phyloP scores from a whole-genome alignment of 2,888 invertebrate genomes.

The Andrena praecox region DNA sequence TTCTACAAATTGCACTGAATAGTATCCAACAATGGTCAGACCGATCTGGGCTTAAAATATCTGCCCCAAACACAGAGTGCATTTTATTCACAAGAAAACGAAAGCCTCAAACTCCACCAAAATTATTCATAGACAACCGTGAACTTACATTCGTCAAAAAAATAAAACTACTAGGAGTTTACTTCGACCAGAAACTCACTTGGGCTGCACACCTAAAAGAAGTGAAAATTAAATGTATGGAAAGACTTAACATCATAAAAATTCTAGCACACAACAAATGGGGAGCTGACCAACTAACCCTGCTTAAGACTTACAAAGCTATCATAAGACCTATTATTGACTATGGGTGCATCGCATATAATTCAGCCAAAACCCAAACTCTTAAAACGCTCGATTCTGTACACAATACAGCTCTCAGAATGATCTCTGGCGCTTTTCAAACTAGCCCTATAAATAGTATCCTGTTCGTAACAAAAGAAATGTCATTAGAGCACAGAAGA shows the following conservation, averaged over 20 bases:
- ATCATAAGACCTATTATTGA: conserved; percentile 4
- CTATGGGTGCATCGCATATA: conserved; percentile 1
- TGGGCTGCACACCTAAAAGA: neutral
- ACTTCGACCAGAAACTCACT: conserved; percentile 1
- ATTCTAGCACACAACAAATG: conserved; percentile 1
- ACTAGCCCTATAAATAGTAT: conserved; percentile 13
- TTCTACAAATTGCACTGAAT: no score
- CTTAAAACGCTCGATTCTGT: neutral
- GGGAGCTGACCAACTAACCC: neutral
- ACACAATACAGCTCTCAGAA: neutral
- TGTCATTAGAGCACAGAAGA: neutral
- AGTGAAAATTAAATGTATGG: neutral
- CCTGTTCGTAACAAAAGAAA: neutral
- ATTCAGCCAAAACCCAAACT: neutral
- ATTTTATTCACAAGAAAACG: neutral
- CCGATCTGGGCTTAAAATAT: no score
- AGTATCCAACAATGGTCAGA: no score
- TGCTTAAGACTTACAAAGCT: neutral
- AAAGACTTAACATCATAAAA: neutral
- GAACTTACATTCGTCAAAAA: neutral
- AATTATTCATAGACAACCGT: neutral
- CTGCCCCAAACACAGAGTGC: neutral
- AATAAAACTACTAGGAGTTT: conserved; percentile 7
- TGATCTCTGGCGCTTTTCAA: neutral
- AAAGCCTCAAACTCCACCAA: neutral